Base-by-base conservation (phyloP, 2,113 vertebrate genomes). In the Rhinichthys klamathensis region DNA sequence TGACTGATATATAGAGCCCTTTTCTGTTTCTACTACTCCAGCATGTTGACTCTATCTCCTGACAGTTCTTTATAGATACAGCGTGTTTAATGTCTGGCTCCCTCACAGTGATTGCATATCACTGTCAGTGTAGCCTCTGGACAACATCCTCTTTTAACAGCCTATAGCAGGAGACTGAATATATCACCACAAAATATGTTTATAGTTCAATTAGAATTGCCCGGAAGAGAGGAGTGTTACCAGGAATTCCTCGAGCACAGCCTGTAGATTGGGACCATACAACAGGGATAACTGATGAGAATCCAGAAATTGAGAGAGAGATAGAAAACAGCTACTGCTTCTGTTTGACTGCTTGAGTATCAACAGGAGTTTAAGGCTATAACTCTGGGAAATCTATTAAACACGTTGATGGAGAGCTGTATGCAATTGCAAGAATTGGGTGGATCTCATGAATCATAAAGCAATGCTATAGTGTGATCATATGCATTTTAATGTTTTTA, bases 221-320 rank as follows among this genome's bases (percentile, higher is more conserved):
- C 16, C 35, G 18, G 51, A 73, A 73, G 21, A 51, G 67, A 9
- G 51, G 10, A 27, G 65, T 2, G 32, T 41, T 85, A 80, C 46
- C 49, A 72, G 84, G 84, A 85, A 80, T 72, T 85, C 76, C 84
- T 80, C 84, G 60, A 85, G 16, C n/a, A n/a, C 63, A 0, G 21
- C 23, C 5, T 58, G 13, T 51, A 70, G 30, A 69, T 38, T 78
- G 44, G n/a, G 23, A 78, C 2, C 6, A 9, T 16, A 18, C 8
- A 3, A 23, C 32, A 21, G 16, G 32, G 30, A 49, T 30, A 65
- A 80, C 35, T 80, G 41, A 81, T 67, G 79, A 61, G 56, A 44
- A 80, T n/a, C 35, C 35, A 84, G 81, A 73, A 16, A 86, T 7
- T 60, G 23, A 49, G 46, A 85, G 11, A n/a, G 58, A 77, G n/a